Evolutionary conservation across 1,140 invertebrate genomes (phyloP).

Genomic region (Bombus haemorrhoidalis): DNA sequence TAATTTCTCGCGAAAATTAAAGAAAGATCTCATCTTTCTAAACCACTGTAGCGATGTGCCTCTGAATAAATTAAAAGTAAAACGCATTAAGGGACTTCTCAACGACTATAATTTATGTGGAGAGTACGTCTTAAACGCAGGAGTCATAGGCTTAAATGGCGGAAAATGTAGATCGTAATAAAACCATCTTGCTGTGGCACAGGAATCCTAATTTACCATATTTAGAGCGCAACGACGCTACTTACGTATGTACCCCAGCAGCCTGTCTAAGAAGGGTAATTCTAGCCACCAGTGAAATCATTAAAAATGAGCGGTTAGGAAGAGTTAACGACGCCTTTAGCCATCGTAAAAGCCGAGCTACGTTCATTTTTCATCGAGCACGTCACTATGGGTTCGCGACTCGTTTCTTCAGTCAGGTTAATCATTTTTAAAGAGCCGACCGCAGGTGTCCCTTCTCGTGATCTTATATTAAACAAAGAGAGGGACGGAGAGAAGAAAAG

Average conservation of each 20-base stretch:
- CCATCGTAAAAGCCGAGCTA: constrained; percentile 39
- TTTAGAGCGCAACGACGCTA: background rate
- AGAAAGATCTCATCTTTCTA: too few species aligned
- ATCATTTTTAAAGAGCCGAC: constrained; percentile 77
- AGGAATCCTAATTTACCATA: constrained; percentile 13
- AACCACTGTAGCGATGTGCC: background rate
- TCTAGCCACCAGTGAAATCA: background rate
- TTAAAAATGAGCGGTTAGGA: constrained; percentile 41
- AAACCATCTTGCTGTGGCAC: background rate
- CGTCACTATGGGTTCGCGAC: constrained; percentile 22
- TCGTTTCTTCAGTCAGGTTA: constrained; percentile 63
- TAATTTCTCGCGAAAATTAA: too few species aligned
- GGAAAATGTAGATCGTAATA: background rate
- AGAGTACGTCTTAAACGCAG: background rate
- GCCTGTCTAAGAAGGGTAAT: constrained; percentile 12
- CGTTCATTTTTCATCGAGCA: constrained; percentile 74
- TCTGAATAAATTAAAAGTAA: background rate
- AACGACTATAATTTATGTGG: background rate
- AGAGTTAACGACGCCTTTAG: constrained; percentile 73
- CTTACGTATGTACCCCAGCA: constrained; percentile 6
- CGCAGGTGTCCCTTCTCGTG: constrained; percentile 69
- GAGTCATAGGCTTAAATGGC: background rate
- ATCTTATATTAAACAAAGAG: constrained; percentile 56
- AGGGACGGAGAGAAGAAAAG: background rate
- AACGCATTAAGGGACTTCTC: background rate